Evolutionary conservation across 2,797 vertebrate species (phyloP).

Genomic region (Euphonia xanthogaster): DNA sequence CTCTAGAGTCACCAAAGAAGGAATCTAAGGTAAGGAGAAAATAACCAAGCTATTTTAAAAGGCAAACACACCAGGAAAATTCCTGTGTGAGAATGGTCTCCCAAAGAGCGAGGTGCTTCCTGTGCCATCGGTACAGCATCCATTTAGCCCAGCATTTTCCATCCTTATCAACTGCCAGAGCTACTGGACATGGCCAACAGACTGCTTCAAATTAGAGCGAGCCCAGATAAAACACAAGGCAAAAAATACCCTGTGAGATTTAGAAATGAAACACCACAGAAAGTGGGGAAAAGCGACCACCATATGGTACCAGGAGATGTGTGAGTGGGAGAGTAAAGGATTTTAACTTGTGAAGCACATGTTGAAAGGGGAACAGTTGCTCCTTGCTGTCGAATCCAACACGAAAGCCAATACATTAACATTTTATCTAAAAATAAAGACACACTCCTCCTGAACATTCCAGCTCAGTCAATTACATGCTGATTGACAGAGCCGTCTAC

Average conservation of each 20-base stretch:
- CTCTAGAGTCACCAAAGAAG: background rate
- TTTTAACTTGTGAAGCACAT: slow-evolving; percentile 67
- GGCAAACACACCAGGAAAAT: slow-evolving; percentile 9
- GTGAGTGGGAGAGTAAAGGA: slow-evolving; percentile 61
- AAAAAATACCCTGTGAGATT: slow-evolving; percentile 54
- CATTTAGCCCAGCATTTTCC: background rate
- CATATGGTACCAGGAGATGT: slow-evolving; percentile 59
- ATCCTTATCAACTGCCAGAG: slow-evolving; percentile 8
- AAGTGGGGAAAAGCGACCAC: slow-evolving; percentile 32
- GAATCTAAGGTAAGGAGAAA: slow-evolving; percentile 36
- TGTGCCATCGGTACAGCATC: background rate
- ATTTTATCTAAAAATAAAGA: slow-evolving; percentile 67
- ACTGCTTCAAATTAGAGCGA: slow-evolving; percentile 43
- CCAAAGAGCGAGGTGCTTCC: slow-evolving; percentile 6
- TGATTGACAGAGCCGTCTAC: slow-evolving; percentile 58
- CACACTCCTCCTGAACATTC: slow-evolving; percentile 56
- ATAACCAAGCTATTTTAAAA: slow-evolving; percentile 33
- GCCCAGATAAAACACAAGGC: slow-evolving; percentile 55
- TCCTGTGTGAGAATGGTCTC: slow-evolving; percentile 17
- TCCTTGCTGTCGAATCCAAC: slow-evolving; percentile 59
- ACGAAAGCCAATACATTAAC: slow-evolving; percentile 62
- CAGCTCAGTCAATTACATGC: slow-evolving; percentile 61
- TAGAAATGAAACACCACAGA: background rate
- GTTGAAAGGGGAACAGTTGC: slow-evolving; percentile 68
- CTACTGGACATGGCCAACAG: slow-evolving; percentile 27